A percentile compares a stretch with the other conserved stretches of the same genome.
Conservation (phyloP, 2,797 vertebrate genomes). For the Danionella dracula region DNA sequence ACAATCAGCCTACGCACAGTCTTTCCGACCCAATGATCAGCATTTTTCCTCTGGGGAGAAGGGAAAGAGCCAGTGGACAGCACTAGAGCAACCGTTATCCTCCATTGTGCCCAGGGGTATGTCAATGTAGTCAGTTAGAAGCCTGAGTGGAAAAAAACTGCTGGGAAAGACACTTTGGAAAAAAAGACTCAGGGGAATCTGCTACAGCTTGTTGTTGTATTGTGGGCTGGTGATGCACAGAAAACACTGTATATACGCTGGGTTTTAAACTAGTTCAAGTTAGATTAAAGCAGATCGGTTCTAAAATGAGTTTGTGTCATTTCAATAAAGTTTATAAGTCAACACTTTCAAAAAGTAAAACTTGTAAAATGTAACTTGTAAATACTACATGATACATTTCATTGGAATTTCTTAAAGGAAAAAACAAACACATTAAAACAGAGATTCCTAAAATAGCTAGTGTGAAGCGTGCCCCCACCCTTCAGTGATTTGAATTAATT, state of each 20-base stretch:
- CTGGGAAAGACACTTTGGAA: constrained; percentile 59
- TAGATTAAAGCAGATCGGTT: too few relatives aligned
- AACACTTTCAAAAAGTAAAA: too few relatives aligned
- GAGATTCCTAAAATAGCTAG: too few relatives aligned
- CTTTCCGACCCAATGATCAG: constrained; percentile 66
- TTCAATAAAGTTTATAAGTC: too few relatives aligned
- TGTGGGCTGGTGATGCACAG: background rate
- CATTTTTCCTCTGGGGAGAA: constrained; percentile 59
- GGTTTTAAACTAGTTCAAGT: background rate
- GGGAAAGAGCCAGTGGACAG: constrained; percentile 48
- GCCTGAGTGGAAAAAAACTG: constrained; percentile 57
- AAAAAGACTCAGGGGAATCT: constrained; percentile 30
- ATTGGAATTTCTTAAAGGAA: too few relatives aligned
- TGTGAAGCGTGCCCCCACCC: too few relatives aligned
- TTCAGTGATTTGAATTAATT: too few relatives aligned
- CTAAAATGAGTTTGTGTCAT: too few relatives aligned
- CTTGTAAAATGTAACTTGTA: too few relatives aligned
- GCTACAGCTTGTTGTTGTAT: constrained; percentile 16
- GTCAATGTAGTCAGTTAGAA: constrained; percentile 56
- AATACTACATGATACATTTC: too few relatives aligned
- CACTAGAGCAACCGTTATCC: constrained; percentile 57
- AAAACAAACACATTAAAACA: too few relatives aligned
- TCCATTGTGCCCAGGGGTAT: constrained; percentile 56
- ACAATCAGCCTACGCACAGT: constrained; percentile 58
- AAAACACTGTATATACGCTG: background rate